Conservation (phyloP, 2,113 vertebrate genomes). For the Caracal caracal region DNA sequence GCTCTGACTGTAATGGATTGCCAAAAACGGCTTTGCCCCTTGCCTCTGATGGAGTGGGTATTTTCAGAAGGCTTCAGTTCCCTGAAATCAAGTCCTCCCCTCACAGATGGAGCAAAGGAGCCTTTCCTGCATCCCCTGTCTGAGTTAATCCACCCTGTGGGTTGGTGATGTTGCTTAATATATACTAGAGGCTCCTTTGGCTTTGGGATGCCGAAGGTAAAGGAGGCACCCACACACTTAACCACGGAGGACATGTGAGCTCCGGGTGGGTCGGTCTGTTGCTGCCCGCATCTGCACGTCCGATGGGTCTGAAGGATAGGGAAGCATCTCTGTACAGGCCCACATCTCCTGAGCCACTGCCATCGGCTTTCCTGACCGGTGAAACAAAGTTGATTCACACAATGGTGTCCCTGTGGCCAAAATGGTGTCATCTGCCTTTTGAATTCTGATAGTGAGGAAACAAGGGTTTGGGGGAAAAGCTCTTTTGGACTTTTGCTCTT, state of each 20-base stretch:
- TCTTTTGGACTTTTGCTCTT: not conserved
- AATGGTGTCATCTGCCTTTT: not conserved
- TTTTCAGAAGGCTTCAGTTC: not conserved
- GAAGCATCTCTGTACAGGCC: not conserved
- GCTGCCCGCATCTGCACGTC: not conserved
- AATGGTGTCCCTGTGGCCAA: not conserved
- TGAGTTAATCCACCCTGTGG: not conserved
- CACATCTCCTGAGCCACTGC: not conserved
- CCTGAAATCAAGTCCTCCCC: not conserved
- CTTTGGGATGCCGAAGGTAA: not conserved
- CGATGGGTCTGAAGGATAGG: fast-evolving
- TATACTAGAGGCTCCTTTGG: no score
- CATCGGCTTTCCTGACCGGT: not conserved
- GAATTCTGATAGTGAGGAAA: not conserved
- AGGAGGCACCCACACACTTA: fast-evolving
- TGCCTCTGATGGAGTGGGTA: not conserved
- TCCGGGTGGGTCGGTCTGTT: fast-evolving
- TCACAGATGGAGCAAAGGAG: not conserved
- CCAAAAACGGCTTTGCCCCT: fast-evolving
- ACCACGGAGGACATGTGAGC: fast-evolving
- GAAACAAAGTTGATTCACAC: fast-evolving
- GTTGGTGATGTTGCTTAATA: not conserved
- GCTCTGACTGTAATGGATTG: not conserved
- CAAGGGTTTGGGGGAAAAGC: not conserved
- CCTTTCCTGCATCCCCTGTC: not conserved